phyloP scores from a whole-genome alignment of 2,888 invertebrate species.

The Harmothoe impar region DNA sequence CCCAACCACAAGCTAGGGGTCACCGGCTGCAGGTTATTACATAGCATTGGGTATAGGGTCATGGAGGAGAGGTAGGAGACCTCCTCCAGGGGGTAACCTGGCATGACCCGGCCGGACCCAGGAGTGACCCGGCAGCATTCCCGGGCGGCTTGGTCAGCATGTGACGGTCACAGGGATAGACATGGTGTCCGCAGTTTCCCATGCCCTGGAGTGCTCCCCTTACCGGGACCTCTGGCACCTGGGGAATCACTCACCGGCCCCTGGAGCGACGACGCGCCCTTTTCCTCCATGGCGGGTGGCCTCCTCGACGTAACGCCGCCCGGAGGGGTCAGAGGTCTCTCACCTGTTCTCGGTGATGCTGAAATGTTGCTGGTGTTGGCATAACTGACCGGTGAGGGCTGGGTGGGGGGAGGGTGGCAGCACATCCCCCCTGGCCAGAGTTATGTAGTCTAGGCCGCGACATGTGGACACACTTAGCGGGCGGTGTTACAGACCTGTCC shows the following conservation, averaged over 20 bases:
- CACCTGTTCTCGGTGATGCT: constrained; percentile 24
- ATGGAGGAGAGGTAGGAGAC: not conserved
- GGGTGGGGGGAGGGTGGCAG: not conserved
- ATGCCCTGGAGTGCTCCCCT: constrained; percentile 54
- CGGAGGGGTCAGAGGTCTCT: not conserved
- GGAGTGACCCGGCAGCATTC: constrained; percentile 43
- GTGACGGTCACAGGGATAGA: constrained; percentile 53
- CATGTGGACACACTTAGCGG: constrained; percentile 56
- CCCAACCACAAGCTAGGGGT: not conserved
- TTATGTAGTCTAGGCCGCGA: constrained; percentile 32
- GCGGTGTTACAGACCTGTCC: not conserved
- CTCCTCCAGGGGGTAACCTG: constrained; percentile 34
- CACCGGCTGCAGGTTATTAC: constrained; percentile 32
- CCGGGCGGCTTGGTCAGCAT: constrained; percentile 38
- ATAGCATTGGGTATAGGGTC: constrained; percentile 56
- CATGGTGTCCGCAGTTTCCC: constrained; percentile 50
- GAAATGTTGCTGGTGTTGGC: constrained; percentile 49
- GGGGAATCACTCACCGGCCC: constrained; percentile 40
- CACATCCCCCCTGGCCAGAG: not conserved
- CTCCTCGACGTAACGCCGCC: constrained; percentile 8
- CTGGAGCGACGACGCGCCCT: not conserved
- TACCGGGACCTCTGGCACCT: constrained; percentile 57
- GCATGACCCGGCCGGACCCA: constrained; percentile 26
- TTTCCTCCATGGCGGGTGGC: not conserved
- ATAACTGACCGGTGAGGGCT: constrained; percentile 52